Conservation (phyloP, 2,113 vertebrate species). For the Triplophysa rosa region DNA sequence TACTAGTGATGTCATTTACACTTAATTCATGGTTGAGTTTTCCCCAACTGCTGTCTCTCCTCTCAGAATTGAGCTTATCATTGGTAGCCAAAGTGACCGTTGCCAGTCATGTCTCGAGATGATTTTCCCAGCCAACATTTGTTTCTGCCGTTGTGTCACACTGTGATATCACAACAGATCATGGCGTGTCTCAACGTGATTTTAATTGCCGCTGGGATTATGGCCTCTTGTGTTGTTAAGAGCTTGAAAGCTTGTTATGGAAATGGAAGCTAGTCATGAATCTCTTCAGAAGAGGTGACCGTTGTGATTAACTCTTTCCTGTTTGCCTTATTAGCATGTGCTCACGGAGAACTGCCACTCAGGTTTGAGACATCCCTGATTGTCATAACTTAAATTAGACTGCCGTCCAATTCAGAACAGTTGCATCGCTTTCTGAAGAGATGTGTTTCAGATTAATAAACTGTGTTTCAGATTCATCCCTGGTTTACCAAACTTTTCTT, state of each 20-base stretch:
- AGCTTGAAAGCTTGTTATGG: constrained; percentile 74
- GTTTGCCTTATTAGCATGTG: constrained; percentile 21
- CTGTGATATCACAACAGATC: constrained; percentile 64
- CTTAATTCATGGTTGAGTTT: not conserved
- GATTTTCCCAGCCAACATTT: constrained; percentile 58
- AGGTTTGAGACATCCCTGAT: not conserved
- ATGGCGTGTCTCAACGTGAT: constrained; percentile 77
- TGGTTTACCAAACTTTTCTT: not conserved
- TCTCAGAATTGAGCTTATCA: not conserved
- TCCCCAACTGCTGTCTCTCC: not conserved
- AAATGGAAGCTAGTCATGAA: constrained; percentile 67
- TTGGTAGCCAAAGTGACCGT: constrained; percentile 63
- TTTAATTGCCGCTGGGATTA: constrained; percentile 80
- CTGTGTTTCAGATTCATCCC: not conserved
- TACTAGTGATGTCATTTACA: constrained; percentile 1
- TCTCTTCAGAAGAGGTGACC: constrained; percentile 58
- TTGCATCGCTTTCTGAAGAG: not conserved
- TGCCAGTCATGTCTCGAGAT: constrained; percentile 24
- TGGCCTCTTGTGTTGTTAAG: constrained; percentile 66
- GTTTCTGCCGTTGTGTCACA: constrained; percentile 66
- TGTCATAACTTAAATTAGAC: not conserved
- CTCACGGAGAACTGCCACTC: not conserved
- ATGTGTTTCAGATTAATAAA: not conserved
- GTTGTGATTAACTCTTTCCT: constrained; percentile 59
- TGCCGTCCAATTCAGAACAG: not conserved